Evolutionary conservation across 2,888 invertebrate species (phyloP).

Genomic region (Sphaerophoria rueppellii): DNA sequence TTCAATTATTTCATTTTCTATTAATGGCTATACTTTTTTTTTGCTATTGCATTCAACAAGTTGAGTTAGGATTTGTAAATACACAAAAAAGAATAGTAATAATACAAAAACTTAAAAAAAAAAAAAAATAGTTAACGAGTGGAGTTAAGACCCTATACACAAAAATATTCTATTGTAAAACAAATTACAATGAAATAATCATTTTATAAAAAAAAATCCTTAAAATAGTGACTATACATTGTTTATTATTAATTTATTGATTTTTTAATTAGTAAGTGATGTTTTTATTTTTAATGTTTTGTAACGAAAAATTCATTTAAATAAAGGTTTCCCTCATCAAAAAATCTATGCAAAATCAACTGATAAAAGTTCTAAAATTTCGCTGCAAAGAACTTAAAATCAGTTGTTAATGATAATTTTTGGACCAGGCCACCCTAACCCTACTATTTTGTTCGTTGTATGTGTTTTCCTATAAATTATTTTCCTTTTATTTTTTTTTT

Average conservation of each 20-base stretch:
- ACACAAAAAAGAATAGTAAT: slow-evolving; percentile 41
- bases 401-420: slow-evolving; percentile 53
- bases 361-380: slow-evolving; percentile 57
- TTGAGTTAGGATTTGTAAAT: slow-evolving; percentile 49
- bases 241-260: slow-evolving; percentile 75
- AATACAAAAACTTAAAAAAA: slow-evolving; percentile 67
- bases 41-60: slow-evolving; percentile 70
- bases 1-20: slow-evolving; percentile 22
- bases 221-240: slow-evolving; percentile 83
- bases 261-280: slow-evolving; percentile 55
- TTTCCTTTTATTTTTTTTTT: slow-evolving; percentile 68
- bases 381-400: slow-evolving; percentile 59
- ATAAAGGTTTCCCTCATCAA: slow-evolving; percentile 3
- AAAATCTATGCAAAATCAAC: slow-evolving; percentile 63
- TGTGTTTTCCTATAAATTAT: slow-evolving; percentile 74
- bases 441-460: slow-evolving; percentile 60
- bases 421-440: not conserved
- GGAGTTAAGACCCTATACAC: slow-evolving; percentile 73
- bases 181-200: slow-evolving; percentile 67
- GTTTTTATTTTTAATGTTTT: slow-evolving; percentile 74
- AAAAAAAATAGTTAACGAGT: slow-evolving; percentile 74
- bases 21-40: slow-evolving; percentile 65
- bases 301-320: slow-evolving; percentile 10
- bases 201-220: slow-evolving; percentile 76
- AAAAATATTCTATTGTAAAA: slow-evolving; percentile 51